Evolutionary conservation across 1,140 invertebrate genomes (phyloP), one percentile per base, ranked within the genome.

Genomic region (Apolygus lucorum): DNA sequence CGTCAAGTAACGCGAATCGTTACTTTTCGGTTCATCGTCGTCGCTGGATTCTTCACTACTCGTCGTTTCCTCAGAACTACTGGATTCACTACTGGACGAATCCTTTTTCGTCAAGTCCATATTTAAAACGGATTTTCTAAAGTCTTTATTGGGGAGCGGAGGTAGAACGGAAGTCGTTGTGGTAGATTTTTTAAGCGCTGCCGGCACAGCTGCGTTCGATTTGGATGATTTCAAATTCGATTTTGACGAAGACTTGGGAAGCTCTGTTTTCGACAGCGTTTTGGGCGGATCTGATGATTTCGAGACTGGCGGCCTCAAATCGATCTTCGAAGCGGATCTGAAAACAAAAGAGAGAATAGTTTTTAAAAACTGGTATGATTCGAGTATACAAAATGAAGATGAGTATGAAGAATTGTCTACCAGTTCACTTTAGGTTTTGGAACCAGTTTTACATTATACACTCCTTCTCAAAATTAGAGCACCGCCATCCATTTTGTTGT

Each of bases 61-160:
- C 1, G 76, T 74, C 27, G 77, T 77, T 17, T 79, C 79, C 66
- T 75, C 77, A 1, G 75, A 78, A 49, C 77, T 81, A 27, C 59
- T 28, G 2, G 63, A 2, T 28, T 67, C 71, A 11, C 11, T 49
- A 14, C 59, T 54, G 34, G 67, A 29, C 28, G 22, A 62, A 52
- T 67, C 28, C 25, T n/a, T 27, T 28, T 66, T 68, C 27, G 42
- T 54, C 17, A 28, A 54, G 68, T 84, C 85, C 82, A 88, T 88
- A 76, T 90, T 91, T 8, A 90, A 77, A 0, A 85, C 84, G 0
- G 88, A 90, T 76, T 91, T 90, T 13, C 88, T 81, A 74, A 90
- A 90, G 76, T 90, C 88, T 78, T 90, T 90, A 76, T 90, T 90
- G 28, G 85, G 86, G 52, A 84, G 79, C 73, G 83, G 82, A 49